A percentile compares a stretch with the other conserved stretches of the same genome.
Conservation (phyloP, 64 coral and sea anemone genomes). For the Acropora yongei region DNA sequence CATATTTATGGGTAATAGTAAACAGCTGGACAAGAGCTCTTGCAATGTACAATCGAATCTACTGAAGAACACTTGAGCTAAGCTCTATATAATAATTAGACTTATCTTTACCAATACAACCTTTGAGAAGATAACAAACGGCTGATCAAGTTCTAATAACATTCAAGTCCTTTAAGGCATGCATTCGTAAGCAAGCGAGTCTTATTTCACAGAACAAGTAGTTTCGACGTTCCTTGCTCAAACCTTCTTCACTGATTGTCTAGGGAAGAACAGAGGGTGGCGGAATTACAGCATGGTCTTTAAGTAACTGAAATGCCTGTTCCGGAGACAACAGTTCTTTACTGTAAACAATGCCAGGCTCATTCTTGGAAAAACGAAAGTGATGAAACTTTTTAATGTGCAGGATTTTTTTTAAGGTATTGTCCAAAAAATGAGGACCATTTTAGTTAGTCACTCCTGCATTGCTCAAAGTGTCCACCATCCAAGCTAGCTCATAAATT, state of each 20-base stretch:
- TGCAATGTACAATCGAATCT: no score
- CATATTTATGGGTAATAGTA: no score
- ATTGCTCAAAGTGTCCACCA: slow-evolving; percentile 45
- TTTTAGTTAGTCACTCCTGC: slow-evolving; percentile 49
- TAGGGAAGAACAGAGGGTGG: neutral
- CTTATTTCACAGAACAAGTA: slow-evolving; percentile 3
- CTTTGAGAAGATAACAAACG: no score
- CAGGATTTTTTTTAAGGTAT: slow-evolving; percentile 46
- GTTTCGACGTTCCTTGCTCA: neutral
- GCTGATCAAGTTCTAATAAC: no score
- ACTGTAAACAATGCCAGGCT: slow-evolving; percentile 26
- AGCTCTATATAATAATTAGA: no score
- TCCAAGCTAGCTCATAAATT: slow-evolving; percentile 49
- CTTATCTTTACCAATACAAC: no score
- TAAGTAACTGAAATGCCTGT: neutral
- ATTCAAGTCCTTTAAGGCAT: no score
- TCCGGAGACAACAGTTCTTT: slow-evolving; percentile 15
- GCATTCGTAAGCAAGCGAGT: neutral
- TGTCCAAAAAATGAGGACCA: slow-evolving; percentile 23
- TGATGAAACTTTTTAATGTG: neutral
- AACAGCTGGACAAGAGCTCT: no score
- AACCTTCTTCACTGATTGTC: neutral
- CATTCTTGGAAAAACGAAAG: neutral
- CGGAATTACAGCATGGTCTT: neutral
- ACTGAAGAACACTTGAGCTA: no score